Base-by-base conservation (phyloP, 1,140 invertebrate genomes). In the Nomia melanderi region DNA sequence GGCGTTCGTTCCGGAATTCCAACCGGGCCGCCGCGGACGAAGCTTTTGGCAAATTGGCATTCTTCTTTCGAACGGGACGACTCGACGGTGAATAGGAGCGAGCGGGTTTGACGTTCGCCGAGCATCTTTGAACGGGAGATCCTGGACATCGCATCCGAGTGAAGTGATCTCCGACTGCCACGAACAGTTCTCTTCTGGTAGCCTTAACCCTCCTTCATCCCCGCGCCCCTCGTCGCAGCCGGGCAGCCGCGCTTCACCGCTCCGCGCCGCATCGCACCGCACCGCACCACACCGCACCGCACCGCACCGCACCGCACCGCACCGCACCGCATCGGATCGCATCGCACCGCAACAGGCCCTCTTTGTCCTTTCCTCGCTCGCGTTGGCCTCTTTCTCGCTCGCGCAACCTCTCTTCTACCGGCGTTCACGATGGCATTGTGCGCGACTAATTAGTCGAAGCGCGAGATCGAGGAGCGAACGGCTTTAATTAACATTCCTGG, bases 401-500 rank as follows among this genome's bases (percentile, higher is more conserved):
- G 67, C 64, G 39, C 66, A 69, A 36, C 63, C 59, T 74, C 74
- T 84, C 79, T 76, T 84, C 83, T 60, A 78, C 50, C 74, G 73
- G 29, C 82, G 85, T 79, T 87, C 82, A 84, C 79, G 79, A 80
- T 87, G 84, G 87, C 89, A 90, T 91, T 91, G 90, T 91, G 85
- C 88, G 86, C 88, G 88, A 91, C 90, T 92, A 92, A 91, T 92
- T 91, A 91, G 90, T 91, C 88, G 88, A 90, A 90, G 89, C 90
- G 88, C 87, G 88, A 90, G 88, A 91, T 91, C 89, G 86, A 91
- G 87, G 84, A 89, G 90, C 88, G 87, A 91, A 92, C 88, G 88
- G 90, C 87, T 92, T 92, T 92, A 92, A 92, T 92, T 92, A 92
- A 92, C 91, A 92, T 92, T 92, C 91, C 90, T 88, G 83, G 82